These are phyloP conservation scores for Cheilosia urbana DNA, from an alignment of 2,888 invertebrate genomes.

Conservation along the genomic window DNA sequence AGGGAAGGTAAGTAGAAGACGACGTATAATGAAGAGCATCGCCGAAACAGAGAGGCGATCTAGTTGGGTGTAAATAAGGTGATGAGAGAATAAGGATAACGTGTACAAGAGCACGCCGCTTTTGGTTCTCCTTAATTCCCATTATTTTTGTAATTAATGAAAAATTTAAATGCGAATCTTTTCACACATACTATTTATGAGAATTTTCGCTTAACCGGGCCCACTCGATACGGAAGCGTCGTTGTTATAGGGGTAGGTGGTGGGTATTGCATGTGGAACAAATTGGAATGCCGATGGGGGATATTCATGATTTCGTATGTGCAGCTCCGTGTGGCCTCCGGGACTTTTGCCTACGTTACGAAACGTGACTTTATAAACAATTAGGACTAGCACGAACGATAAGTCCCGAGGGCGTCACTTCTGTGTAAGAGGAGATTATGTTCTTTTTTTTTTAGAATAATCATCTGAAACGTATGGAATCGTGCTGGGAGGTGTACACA, in stretches of 20 bases:
- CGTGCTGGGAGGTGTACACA: not conserved
- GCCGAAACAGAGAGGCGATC: constrained; percentile 30
- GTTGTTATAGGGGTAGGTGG: no score
- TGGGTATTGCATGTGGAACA: not conserved
- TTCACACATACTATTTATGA: constrained; percentile 5
- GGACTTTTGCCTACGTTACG: not conserved
- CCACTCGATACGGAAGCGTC: not conserved
- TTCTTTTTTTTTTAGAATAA: constrained; percentile 1
- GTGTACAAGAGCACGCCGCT: constrained; percentile 7
- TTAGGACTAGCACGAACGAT: not conserved
- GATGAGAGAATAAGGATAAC: constrained; percentile 11
- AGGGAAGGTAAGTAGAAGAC: constrained; percentile 50
- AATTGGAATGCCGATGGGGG: not conserved
- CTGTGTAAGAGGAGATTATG: not conserved
- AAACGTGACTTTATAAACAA: constrained; percentile 24
- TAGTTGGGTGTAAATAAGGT: constrained; percentile 54
- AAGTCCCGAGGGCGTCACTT: not conserved
- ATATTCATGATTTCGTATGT: constrained; percentile 6
- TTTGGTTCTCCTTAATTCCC: constrained; percentile 28
- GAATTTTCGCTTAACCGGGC: not conserved
- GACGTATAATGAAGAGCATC: constrained; percentile 49
- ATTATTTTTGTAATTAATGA: constrained; percentile 57
- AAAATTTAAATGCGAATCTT: constrained; percentile 38
- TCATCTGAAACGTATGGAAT: not conserved
- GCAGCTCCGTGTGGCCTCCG: not conserved